Percentiles rank a stretch among this genome's conserved stretches.
Conservation (phyloP, 2,888 invertebrate genomes). For the Sympetrum striolatum region DNA sequence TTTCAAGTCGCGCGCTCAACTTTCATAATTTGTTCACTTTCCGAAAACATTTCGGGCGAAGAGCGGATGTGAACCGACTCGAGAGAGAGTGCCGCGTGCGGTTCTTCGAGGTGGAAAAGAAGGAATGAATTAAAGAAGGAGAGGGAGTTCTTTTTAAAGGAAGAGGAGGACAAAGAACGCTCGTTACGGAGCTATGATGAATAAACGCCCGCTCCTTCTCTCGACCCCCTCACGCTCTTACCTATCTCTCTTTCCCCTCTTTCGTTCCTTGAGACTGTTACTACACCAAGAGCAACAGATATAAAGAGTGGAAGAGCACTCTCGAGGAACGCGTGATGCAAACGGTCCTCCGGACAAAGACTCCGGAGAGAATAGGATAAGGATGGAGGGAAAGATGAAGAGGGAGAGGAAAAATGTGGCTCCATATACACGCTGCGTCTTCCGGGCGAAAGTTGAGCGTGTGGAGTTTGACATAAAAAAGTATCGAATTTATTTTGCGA, state of each 20-base stretch:
- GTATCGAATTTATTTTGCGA: too few species aligned
- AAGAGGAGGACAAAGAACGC: slow-evolving; percentile 2
- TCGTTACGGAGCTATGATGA: not conserved
- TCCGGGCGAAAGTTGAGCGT: too few species aligned
- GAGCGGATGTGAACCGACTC: not conserved
- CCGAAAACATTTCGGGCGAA: not conserved
- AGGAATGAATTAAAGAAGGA: not conserved
- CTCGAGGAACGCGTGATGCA: not conserved
- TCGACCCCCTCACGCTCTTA: not conserved
- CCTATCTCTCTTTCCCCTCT: not conserved
- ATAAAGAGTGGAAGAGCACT: not conserved
- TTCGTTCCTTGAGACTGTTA: not conserved
- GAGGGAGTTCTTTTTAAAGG: not conserved
- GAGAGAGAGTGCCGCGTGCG: not conserved
- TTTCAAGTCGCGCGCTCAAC: not conserved
- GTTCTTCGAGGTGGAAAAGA: not conserved
- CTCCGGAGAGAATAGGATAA: not conserved
- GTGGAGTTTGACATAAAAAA: too few species aligned
- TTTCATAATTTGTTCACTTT: not conserved
- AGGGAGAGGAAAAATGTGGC: too few species aligned
- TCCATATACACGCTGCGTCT: too few species aligned
- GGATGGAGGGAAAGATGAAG: not conserved
- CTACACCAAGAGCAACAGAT: not conserved
- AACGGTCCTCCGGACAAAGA: not conserved
- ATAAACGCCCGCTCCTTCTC: not conserved